Evolutionary conservation across 2,797 vertebrate genomes (phyloP), one percentile per base, ranked within the genome.

Genomic region (Sebastes hubbsi): DNA sequence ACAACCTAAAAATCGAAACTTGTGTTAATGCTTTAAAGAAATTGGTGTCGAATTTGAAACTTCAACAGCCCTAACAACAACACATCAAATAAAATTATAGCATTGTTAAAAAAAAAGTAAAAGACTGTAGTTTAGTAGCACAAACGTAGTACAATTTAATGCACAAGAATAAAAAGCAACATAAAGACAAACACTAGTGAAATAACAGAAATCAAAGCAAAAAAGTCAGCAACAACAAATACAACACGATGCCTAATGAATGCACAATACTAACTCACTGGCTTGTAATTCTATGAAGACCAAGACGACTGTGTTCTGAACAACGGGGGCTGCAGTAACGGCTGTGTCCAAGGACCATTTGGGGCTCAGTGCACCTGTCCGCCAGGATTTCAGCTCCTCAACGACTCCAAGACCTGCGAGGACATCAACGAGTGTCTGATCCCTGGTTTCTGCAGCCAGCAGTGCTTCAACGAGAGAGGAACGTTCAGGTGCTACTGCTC

Each of bases 351-450:
- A 80, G 94, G 94, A 75, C 95, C 95, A 4, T 96, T 94, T 72
- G 95, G 95, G 14, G 91, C 95, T 72, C 83, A 95, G 89, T 96
- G 95, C 88, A 91, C 86, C 8, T 96, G 95, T 87, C 81, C 80
- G 5, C 27, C 90, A 49, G 95, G 95, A 74, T 95, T 84, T 78
- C 91, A 95, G 76, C 92, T 96, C 64, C 90, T 96, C 61, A 94
- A 95, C 6, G 92, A 95, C 88, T 91, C 94, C 38, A 95, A 96
- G 86, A 96, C 93, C 46, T 96, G 95, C 6, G 93, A 94, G 0
- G 95, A 96, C 86, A 93, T 96, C 61, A 24, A 96, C 8, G 95
- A 96, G 86, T 96, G 95, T 82, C 85, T 94, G 75, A 95, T 95
- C 59, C 94, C 94, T 0, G 95, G 94, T 22, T 95, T 94, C 87